These are phyloP conservation scores for Macrochelys suwanniensis DNA, from an alignment of 2,797 vertebrate genomes.

Conservation along the genomic window DNA sequence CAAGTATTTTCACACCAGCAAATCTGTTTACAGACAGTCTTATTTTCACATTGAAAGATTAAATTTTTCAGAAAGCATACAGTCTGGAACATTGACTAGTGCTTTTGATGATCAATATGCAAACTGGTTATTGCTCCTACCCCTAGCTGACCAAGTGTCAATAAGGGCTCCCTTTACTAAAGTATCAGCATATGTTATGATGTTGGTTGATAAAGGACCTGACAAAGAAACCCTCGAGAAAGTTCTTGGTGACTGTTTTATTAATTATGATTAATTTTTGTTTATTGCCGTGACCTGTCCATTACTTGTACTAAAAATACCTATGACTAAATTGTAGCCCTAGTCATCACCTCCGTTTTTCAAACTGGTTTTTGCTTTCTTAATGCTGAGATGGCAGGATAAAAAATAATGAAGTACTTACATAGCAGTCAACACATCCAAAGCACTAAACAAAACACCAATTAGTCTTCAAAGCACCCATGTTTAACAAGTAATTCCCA, in stretches of 20 bases:
- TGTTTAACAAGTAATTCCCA: neutral
- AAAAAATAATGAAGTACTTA: conserved; percentile 27
- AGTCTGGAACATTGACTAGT: conserved; percentile 65
- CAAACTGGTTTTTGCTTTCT: neutral
- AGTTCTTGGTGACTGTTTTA: conserved; percentile 26
- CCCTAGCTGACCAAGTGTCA: conserved; percentile 57
- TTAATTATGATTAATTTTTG: neutral
- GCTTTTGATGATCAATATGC: conserved; percentile 50
- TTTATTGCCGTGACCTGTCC: too few species aligned
- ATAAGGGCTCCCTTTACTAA: conserved; percentile 44
- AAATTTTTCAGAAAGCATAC: conserved; percentile 70
- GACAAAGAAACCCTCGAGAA: conserved; percentile 8
- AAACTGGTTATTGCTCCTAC: conserved; percentile 62
- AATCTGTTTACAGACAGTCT: conserved; percentile 41
- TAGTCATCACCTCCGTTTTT: neutral
- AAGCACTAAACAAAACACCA: neutral
- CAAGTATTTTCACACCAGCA: conserved; percentile 19
- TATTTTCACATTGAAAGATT: conserved; percentile 65
- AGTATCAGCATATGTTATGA: conserved; percentile 36
- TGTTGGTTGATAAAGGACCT: conserved; percentile 40
- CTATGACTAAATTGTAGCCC: too few species aligned
- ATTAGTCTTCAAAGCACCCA: neutral
- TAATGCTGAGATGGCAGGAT: neutral
- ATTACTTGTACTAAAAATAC: too few species aligned
- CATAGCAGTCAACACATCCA: neutral